Evolutionary conservation across 2,113 vertebrate genomes (phyloP).

Genomic region (Zingel zingel): DNA sequence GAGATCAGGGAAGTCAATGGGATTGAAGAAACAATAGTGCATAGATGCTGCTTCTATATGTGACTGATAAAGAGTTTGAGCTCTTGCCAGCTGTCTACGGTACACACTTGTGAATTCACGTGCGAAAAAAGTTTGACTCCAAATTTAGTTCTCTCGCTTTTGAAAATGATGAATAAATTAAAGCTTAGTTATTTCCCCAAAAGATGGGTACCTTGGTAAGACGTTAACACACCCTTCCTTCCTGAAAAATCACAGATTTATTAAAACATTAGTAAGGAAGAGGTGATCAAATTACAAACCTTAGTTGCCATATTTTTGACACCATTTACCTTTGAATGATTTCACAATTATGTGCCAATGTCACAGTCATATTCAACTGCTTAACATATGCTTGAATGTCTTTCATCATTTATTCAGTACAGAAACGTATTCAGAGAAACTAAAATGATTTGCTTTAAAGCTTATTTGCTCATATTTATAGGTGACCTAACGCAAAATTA

Average conservation of each 20-base stretch:
- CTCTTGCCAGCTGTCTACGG: not conserved
- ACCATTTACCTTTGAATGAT: constrained; percentile 11
- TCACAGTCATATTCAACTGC: not conserved
- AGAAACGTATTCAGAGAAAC: not conserved
- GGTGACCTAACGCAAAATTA: not conserved
- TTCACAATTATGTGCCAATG: not conserved
- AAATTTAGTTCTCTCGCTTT: not conserved
- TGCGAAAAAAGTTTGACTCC: not conserved
- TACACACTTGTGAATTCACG: not conserved
- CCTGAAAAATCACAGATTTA: constrained; percentile 1
- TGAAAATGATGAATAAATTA: not conserved
- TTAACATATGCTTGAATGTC: not conserved
- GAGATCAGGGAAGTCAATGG: not conserved
- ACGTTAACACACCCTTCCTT: not conserved
- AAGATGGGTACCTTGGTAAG: not conserved
- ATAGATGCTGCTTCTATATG: not conserved
- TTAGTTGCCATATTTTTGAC: not conserved
- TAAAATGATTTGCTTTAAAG: not conserved
- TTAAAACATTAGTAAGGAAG: not conserved
- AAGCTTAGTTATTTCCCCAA: not conserved
- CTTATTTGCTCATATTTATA: not conserved
- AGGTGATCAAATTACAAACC: not conserved
- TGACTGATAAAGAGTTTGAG: not conserved
- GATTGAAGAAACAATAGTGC: constrained; percentile 10
- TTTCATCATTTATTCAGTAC: not conserved